A percentile compares a stretch with the other conserved stretches of the same genome.
Evolutionary conservation across 2,888 invertebrate species (phyloP).

Genomic region (Gryllus longicercus): DNA sequence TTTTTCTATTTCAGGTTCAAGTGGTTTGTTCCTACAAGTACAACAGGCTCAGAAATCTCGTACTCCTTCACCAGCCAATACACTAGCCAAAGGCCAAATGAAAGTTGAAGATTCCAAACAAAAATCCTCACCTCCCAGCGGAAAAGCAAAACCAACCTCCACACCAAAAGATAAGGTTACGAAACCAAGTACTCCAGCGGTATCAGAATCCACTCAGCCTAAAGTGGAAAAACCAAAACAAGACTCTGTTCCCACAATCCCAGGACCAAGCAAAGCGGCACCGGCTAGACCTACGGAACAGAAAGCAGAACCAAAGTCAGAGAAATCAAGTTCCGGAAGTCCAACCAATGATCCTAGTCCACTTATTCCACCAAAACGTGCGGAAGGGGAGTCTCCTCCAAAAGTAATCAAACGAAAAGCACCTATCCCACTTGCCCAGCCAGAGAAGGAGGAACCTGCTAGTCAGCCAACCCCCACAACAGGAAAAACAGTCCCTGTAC

Average conservation of each 20-base stretch:
- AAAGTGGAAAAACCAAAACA: background rate
- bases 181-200: background rate
- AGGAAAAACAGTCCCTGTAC: background rate
- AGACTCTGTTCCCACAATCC: background rate
- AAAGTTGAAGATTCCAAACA: slow-evolving; percentile 1
- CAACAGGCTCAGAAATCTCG: background rate
- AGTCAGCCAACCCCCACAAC: background rate
- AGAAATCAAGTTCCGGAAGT: background rate
- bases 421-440: slow-evolving; percentile 34
- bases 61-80: background rate
- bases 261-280: background rate
- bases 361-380: slow-evolving; percentile 46
- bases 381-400: slow-evolving; percentile 51
- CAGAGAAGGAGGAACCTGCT: background rate
- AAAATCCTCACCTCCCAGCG: background rate
- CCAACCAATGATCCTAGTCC: slow-evolving; percentile 39
- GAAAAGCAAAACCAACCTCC: background rate
- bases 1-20: background rate
- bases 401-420: slow-evolving; percentile 53
- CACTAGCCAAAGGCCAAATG: background rate
- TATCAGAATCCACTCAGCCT: background rate
- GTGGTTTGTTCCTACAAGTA: background rate
- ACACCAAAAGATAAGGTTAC: background rate
- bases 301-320: background rate
- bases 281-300: background rate